Conservation (phyloP, 2,888 invertebrate species). For the Ctena decussata region DNA sequence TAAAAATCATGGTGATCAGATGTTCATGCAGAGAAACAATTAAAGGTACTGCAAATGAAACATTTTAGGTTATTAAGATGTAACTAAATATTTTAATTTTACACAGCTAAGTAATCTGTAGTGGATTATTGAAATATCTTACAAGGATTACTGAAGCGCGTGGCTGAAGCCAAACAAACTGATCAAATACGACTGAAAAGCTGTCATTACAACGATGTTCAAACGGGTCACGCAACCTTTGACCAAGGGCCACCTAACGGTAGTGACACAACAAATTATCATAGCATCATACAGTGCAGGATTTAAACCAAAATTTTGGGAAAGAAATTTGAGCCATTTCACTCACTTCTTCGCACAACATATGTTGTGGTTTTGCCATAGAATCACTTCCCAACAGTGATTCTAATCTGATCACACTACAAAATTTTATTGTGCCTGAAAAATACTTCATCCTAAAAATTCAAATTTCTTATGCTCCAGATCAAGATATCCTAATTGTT, state of each 20-base stretch:
- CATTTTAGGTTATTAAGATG: neutral
- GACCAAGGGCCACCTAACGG: neutral
- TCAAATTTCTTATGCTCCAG: no score
- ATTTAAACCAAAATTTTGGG: no score
- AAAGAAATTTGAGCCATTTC: no score
- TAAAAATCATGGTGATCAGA: neutral
- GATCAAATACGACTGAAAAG: neutral
- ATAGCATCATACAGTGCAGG: no score
- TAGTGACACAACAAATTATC: constrained; percentile 7
- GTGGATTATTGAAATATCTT: neutral
- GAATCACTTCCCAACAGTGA: no score
- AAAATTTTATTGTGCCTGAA: neutral
- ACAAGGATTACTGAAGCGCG: neutral
- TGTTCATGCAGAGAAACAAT: neutral
- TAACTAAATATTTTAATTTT: constrained; percentile 1
- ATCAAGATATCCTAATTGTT: no score
- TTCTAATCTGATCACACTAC: no score
- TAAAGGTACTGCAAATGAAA: neutral
- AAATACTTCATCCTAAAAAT: neutral
- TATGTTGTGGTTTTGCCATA: no score
- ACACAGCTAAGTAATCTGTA: neutral
- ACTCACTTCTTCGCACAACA: no score
- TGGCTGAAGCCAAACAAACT: neutral
- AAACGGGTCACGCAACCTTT: neutral
- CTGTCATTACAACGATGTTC: neutral